phyloP scores from a whole-genome alignment of 1,140 invertebrate genomes.

The Steinernema feltiae region DNA sequence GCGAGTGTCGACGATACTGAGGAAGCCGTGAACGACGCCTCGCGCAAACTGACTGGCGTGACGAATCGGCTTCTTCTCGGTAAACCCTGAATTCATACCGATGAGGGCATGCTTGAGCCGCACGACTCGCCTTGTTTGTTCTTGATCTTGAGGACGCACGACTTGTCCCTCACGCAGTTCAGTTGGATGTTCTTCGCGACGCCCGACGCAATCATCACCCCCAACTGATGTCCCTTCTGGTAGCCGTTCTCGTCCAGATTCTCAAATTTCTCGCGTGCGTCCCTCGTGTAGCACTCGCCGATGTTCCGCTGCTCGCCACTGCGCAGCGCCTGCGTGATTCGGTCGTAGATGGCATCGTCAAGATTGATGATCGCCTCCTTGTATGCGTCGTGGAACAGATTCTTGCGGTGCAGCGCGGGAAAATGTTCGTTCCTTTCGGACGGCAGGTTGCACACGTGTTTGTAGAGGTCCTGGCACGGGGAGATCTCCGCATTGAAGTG shows the following conservation, averaged over 20 bases:
- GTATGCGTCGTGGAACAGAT: background rate
- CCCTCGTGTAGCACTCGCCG: no score
- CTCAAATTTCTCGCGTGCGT: no score
- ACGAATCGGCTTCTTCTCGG: background rate
- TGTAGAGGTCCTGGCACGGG: background rate
- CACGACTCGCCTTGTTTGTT: no score
- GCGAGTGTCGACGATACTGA: background rate
- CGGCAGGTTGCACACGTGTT: background rate
- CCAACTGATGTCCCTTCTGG: no score
- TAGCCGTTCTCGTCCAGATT: no score
- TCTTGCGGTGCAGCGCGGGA: background rate
- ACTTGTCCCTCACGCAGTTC: no score
- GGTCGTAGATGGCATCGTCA: background rate
- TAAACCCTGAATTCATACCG: background rate
- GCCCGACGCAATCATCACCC: no score
- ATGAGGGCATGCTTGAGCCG: no score
- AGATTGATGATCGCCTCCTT: background rate
- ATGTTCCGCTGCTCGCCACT: no score
- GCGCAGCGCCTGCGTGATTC: background rate
- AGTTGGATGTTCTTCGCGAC: no score
- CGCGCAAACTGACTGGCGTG: background rate
- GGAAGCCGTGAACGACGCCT: background rate
- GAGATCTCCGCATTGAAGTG: background rate
- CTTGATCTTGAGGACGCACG: no score
- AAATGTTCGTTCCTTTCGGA: background rate